phyloP scores from a whole-genome alignment of 2,797 vertebrate genomes.

The Halcyon badia region DNA sequence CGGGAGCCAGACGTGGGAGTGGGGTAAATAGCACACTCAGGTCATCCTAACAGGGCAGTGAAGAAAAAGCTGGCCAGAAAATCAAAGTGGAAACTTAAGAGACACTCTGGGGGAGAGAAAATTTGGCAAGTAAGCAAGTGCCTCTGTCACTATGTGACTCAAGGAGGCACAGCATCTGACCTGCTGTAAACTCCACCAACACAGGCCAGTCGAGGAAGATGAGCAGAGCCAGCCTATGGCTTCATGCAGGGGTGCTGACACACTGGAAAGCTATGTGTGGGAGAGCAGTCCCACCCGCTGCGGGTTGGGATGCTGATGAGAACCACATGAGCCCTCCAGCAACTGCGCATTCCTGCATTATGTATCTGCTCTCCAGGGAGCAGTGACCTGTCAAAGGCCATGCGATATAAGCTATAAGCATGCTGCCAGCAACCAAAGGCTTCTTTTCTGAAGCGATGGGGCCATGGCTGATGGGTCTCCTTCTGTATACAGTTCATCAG shows the following conservation, averaged over 20 bases:
- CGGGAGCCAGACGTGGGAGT: not conserved
- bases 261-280: constrained; percentile 70
- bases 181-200: constrained; percentile 55
- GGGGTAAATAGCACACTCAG: not conserved
- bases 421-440: constrained; percentile 28
- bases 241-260: constrained; percentile 64
- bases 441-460: not conserved
- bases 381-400: constrained; percentile 70
- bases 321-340: constrained; percentile 75
- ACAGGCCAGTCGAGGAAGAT: not conserved
- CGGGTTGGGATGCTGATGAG: constrained; percentile 72
- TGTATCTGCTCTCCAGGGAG: constrained; percentile 29
- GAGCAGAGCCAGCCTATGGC: constrained; percentile 43
- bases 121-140: constrained; percentile 37
- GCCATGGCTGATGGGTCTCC: not conserved
- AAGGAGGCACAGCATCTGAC: constrained; percentile 54
- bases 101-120: not conserved
- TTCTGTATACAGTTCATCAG: not conserved
- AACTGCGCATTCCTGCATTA: constrained; percentile 60
- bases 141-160: constrained; percentile 43
- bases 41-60: not conserved
- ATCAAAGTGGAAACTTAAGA: constrained; percentile 53
- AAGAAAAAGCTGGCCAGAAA: constrained; percentile 20
- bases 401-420: constrained; percentile 48
- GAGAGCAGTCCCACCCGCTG: constrained; percentile 71